phyloP scores from a whole-genome alignment of 2,113 vertebrate genomes.

The Pterophyllum scalare region DNA sequence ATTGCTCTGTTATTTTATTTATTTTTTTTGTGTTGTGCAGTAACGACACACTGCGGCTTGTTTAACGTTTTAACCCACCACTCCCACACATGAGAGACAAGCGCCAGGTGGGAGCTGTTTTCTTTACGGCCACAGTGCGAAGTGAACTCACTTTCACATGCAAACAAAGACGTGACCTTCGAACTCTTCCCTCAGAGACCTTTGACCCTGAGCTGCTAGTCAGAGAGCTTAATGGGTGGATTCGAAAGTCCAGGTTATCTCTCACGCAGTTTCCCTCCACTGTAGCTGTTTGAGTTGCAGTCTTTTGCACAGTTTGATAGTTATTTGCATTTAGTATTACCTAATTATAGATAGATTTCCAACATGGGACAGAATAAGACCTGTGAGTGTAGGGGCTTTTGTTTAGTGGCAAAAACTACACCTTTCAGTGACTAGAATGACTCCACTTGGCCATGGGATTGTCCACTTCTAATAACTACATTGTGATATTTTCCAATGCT shows the following conservation, averaged over 20 bases:
- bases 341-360: neutral
- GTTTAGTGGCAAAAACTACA: neutral
- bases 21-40: neutral
- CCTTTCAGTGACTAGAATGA: neutral
- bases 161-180: constrained; percentile 40
- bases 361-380: neutral
- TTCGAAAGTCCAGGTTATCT: constrained; percentile 28
- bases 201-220: constrained; percentile 36
- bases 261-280: neutral
- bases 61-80: neutral
- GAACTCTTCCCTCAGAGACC: constrained; percentile 20
- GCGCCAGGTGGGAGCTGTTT: constrained; percentile 34
- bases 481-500: neutral
- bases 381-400: neutral
- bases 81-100: constrained; percentile 1
- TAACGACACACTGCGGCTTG: neutral
- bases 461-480: neutral
- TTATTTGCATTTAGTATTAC: neutral
- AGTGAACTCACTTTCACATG: constrained; percentile 26
- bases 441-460: neutral
- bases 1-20: neutral
- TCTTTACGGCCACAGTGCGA: constrained; percentile 21
- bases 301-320: neutral
- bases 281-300: neutral
- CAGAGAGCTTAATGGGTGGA: constrained; percentile 15